phyloP scores from a whole-genome alignment of 2,888 invertebrate genomes.

The Cheilosia variabilis region DNA sequence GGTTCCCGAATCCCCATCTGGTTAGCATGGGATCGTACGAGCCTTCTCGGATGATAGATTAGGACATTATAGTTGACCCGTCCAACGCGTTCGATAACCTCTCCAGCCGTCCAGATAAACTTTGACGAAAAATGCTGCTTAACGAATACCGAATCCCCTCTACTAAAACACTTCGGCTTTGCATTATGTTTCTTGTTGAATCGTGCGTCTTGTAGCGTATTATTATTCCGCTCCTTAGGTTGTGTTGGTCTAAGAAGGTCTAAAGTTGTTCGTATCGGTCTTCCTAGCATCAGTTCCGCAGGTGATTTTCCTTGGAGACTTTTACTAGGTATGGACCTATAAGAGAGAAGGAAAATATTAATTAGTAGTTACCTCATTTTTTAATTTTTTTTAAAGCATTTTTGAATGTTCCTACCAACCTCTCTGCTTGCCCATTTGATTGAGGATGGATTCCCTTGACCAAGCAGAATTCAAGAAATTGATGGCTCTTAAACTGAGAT shows the following conservation, averaged over 20 bases:
- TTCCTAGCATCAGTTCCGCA: conserved; percentile 31
- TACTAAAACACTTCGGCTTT: conserved; percentile 19
- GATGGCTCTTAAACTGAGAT: conserved; percentile 28
- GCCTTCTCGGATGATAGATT: neutral
- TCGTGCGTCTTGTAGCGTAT: conserved; percentile 6
- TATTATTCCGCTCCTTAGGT: neutral
- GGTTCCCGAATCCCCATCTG: neutral
- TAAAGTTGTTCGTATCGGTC: no score
- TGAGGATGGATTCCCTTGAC: conserved; percentile 54
- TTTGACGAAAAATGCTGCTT: conserved; percentile 12
- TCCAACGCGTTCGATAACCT: neutral
- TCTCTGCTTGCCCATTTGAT: conserved; percentile 76
- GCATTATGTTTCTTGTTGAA: conserved; percentile 29
- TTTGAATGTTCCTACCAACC: conserved; percentile 74
- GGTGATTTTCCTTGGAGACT: conserved; percentile 14
- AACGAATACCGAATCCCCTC: conserved; percentile 31
- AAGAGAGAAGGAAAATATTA: conserved; percentile 20
- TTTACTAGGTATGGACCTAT: neutral
- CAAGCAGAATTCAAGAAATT: conserved; percentile 60
- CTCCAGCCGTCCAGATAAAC: conserved; percentile 3
- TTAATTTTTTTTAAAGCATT: conserved; percentile 20
- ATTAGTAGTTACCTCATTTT: neutral
- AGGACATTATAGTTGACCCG: neutral
- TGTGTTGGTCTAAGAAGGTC: conserved; percentile 10
- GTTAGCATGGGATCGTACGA: conserved; percentile 4